Evolutionary conservation across 2,888 invertebrate genomes (phyloP).

Genomic region (Drosophila yooni): DNA sequence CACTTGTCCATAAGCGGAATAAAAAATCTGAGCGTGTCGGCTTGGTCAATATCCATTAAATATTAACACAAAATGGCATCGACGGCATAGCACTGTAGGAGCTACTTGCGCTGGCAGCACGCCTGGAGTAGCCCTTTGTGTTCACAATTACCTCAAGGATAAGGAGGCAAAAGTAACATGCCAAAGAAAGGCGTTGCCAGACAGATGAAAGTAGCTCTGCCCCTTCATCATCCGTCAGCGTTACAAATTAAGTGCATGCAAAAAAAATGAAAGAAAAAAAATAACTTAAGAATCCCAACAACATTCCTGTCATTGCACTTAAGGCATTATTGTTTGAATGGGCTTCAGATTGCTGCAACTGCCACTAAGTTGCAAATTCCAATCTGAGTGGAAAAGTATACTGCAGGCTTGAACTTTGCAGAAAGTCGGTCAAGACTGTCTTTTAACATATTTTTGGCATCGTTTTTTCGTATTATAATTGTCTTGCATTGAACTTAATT

Average conservation of each 20-base stretch:
- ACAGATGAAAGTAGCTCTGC: slow-evolving; percentile 5
- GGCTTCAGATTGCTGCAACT: slow-evolving; percentile 36
- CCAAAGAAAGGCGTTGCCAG: slow-evolving; percentile 38
- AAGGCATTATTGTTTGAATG: slow-evolving; percentile 37
- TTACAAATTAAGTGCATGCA: slow-evolving; percentile 66
- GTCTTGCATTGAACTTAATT: not conserved
- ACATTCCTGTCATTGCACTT: slow-evolving; percentile 30
- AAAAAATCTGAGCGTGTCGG: slow-evolving; percentile 48
- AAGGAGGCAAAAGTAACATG: slow-evolving; percentile 46
- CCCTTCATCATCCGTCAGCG: slow-evolving; percentile 18
- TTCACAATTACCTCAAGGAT: slow-evolving; percentile 61
- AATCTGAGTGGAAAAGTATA: slow-evolving; percentile 10
- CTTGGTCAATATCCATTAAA: slow-evolving; percentile 55
- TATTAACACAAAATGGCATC: slow-evolving; percentile 53
- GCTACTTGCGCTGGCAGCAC: slow-evolving; percentile 35
- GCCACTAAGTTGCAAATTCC: slow-evolving; percentile 32
- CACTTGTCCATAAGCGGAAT: slow-evolving; percentile 43
- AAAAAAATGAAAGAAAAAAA: not conserved
- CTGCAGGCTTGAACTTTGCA: not conserved
- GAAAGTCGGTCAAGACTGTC: not conserved
- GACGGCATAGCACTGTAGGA: slow-evolving; percentile 13
- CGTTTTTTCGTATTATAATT: not conserved
- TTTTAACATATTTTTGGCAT: not conserved
- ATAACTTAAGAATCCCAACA: slow-evolving; percentile 1
- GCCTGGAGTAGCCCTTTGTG: slow-evolving; percentile 41